phyloP scores from a whole-genome alignment of 2,797 vertebrate genomes.

The Epinephelus malabaricus region DNA sequence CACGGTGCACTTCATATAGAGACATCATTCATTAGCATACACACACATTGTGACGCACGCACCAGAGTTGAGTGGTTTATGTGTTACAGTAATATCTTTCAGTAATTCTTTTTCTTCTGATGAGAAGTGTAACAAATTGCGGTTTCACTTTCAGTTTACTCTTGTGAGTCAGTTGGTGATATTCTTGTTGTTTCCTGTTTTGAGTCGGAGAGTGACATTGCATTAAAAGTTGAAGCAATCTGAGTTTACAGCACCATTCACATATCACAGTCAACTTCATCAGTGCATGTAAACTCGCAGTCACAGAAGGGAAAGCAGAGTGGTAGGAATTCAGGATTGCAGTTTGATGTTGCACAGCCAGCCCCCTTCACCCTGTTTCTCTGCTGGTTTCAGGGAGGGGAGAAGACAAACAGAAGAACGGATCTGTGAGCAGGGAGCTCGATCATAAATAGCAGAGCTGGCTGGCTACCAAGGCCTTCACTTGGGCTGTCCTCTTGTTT shows the following conservation, averaged over 20 bases:
- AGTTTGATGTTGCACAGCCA: slow-evolving; percentile 25
- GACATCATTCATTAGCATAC: slow-evolving; percentile 55
- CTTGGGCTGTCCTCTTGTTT: slow-evolving; percentile 64
- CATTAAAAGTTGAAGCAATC: background rate
- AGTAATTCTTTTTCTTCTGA: background rate
- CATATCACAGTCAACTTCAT: background rate
- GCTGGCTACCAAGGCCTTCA: slow-evolving; percentile 66
- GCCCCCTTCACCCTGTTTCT: slow-evolving; percentile 42
- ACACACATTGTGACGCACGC: slow-evolving; percentile 27
- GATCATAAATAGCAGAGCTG: slow-evolving; percentile 78
- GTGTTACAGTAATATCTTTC: slow-evolving; percentile 24
- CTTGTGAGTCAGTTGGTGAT: background rate
- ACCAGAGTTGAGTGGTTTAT: slow-evolving; percentile 23
- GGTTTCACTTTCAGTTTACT: slow-evolving; percentile 45
- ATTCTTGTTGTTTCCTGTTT: slow-evolving; percentile 26
- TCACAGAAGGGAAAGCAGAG: slow-evolving; percentile 4
- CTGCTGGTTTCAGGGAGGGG: slow-evolving; percentile 34
- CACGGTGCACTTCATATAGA: slow-evolving; percentile 46
- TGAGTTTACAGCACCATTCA: background rate
- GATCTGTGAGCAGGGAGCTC: slow-evolving; percentile 41
- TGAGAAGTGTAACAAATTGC: slow-evolving; percentile 5
- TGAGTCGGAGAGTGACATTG: background rate
- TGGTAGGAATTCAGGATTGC: slow-evolving; percentile 32
- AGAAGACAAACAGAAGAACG: slow-evolving; percentile 63
- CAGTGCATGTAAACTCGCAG: background rate